Conservation (phyloP, 2,113 vertebrate genomes). For the Leucopternis melanops region DNA sequence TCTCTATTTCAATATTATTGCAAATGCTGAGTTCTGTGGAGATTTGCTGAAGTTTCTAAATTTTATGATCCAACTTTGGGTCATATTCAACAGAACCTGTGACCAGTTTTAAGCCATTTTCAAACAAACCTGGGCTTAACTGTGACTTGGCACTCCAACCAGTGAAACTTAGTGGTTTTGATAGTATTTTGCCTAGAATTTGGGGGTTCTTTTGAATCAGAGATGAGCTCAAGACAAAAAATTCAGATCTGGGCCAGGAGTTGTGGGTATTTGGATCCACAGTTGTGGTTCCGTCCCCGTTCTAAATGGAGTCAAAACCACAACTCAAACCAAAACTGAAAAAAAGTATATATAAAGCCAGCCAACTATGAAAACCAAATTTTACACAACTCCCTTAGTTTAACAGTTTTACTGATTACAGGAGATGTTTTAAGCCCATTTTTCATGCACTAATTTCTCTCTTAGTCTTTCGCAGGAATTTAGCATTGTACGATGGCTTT, state of each 20-base stretch:
- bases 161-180: neutral
- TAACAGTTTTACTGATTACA: neutral
- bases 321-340: neutral
- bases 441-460: neutral
- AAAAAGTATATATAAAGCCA: neutral
- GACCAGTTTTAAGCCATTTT: constrained; percentile 6
- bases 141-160: constrained; percentile 20
- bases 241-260: neutral
- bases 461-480: neutral
- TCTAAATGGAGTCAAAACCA: constrained; percentile 6
- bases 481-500: neutral
- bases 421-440: neutral
- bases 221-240: constrained; percentile 27
- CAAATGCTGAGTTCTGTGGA: neutral
- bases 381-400: neutral
- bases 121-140: constrained; percentile 26
- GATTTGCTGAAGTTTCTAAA: constrained; percentile 17
- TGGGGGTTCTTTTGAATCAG: neutral
- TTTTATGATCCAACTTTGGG: neutral
- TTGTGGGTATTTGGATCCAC: neutral
- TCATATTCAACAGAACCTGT: neutral
- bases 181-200: neutral
- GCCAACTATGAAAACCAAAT: neutral
- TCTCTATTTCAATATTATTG: neutral
- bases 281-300: neutral